Evolutionary conservation across 2,113 vertebrate species (phyloP).

Genomic region (Promerops cafer): DNA sequence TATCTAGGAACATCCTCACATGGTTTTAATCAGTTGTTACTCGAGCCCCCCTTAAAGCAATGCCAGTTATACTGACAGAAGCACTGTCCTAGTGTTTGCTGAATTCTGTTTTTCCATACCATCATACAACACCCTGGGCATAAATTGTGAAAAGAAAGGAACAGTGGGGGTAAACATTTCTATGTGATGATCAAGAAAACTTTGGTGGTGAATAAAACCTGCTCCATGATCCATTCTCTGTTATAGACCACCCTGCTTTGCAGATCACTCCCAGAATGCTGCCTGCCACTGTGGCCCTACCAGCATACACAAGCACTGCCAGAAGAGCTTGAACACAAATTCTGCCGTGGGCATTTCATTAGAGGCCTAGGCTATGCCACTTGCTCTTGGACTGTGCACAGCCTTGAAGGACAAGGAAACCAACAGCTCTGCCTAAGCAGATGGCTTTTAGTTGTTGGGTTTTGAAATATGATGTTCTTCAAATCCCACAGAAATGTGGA

Average conservation of each 20-base stretch:
- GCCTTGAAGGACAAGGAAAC: background rate
- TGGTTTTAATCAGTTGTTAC: background rate
- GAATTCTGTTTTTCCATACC: background rate
- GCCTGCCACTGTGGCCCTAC: background rate
- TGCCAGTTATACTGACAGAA: background rate
- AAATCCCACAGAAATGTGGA: background rate
- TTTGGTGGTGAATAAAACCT: background rate
- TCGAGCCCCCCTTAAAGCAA: fast-evolving
- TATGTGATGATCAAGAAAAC: background rate
- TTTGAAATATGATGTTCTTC: background rate
- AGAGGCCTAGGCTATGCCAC: background rate
- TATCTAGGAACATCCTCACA: background rate
- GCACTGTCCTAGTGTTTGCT: background rate
- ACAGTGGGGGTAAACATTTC: background rate
- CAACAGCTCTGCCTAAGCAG: background rate
- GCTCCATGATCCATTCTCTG: background rate
- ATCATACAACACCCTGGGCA: background rate
- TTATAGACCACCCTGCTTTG: background rate
- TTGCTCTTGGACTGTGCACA: background rate
- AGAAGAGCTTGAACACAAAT: background rate
- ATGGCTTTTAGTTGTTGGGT: background rate
- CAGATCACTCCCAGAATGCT: background rate
- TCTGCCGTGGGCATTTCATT: background rate
- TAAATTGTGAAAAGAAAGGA: background rate
- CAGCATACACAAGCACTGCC: background rate